Evolutionary conservation across 2,888 invertebrate genomes (phyloP).

Genomic region (Sipha maydis): DNA sequence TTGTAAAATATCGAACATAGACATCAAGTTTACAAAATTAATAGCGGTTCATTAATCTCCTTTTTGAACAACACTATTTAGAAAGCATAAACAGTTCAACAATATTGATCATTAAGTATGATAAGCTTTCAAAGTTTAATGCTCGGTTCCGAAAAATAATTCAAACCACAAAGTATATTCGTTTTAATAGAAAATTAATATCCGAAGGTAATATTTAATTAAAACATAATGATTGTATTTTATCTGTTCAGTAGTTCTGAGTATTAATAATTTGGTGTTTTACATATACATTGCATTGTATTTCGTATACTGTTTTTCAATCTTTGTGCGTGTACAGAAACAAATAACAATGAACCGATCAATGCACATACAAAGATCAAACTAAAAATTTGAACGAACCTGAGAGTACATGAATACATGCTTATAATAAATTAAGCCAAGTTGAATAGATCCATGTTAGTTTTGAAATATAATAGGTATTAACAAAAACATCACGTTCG

Average conservation of each 20-base stretch:
- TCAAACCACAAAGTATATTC: too few relatives aligned
- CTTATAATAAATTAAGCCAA: conserved; percentile 5
- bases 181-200: too few relatives aligned
- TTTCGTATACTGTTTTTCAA: too few relatives aligned
- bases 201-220: too few relatives aligned
- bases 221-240: too few relatives aligned
- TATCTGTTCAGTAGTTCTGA: too few relatives aligned
- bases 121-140: neutral
- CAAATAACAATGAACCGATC: neutral
- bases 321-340: neutral
- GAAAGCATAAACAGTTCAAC: neutral
- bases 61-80: conserved; percentile 2
- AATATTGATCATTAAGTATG: neutral
- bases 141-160: too few relatives aligned
- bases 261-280: too few relatives aligned
- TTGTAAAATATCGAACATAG: neutral
- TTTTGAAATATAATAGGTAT: neutral
- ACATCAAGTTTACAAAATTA: conserved; percentile 13
- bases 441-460: neutral
- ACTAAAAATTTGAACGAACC: neutral
- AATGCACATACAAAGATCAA: neutral
- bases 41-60: conserved; percentile 13
- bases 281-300: too few relatives aligned
- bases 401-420: neutral
- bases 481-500: conserved; percentile 16